Base-by-base conservation (phyloP, 2,888 invertebrate species). In the Drosophila robusta region DNA sequence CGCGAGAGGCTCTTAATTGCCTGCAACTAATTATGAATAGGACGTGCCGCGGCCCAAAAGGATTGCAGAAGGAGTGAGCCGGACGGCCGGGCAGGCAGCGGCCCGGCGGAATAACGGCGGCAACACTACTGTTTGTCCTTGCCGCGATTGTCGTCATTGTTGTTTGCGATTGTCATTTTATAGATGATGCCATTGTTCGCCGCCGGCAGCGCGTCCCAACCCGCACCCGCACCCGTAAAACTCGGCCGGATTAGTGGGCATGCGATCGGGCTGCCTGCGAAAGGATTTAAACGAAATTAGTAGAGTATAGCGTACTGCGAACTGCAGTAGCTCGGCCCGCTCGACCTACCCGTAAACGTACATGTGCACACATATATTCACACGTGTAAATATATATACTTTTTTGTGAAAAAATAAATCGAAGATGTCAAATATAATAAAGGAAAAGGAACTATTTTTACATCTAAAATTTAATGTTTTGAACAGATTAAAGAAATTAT, bases 91-190 rank as follows among this genome's bases (percentile, higher is more conserved):
- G 5, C 55, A 18, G 29, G 4, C 45, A 24, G 50, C 29, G 3
- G 26, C 29, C 42, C 2, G 8, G 29, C 9, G 8, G 29, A 3
- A 54, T 12, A 58, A 54, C 18, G 41, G 8, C 34, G 34, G 52
- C 26, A 36, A 68, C 66, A 90, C 89, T 89, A 90, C 89, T 79
- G 89, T 89, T 87, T 78, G 89, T 76, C 90, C 90, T 89, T 89
- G 90, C 65, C 71, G 56, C 79, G 79, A 85, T 89, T 90, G 84
- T 90, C 86, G 89, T 89, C 89, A 89, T 90, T 89, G 90, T 89
- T 90, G 89, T 84, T 90, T 83, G 87, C 87, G 84, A 90, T 89
- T 89, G 89, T 87, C 86, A 89, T 89, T 89, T 89, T 88, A 87
- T 90, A 74, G 80, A 87, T 89, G 85, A 83, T 83, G 80, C 79